Percentiles rank a stretch among this genome's conserved stretches.
These are phyloP conservation scores for Cardinalis cardinalis DNA, from an alignment of 2,113 vertebrate genomes.

Conservation along the genomic window DNA sequence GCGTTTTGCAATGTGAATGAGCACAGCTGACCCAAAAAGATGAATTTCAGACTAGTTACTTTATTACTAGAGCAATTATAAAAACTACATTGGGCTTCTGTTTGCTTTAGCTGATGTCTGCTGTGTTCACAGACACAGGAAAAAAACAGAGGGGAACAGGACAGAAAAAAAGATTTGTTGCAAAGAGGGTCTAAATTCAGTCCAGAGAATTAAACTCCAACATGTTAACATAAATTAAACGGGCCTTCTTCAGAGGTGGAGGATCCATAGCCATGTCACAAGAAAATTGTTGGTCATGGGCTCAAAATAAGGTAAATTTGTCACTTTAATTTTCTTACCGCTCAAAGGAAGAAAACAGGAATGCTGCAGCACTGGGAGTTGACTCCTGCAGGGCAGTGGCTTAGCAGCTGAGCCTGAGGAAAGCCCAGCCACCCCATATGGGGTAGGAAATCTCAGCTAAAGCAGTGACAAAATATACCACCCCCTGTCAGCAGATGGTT, in stretches of 20 bases:
- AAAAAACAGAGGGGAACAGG: not conserved
- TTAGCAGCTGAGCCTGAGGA: not conserved
- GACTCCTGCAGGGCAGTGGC: constrained; percentile 35
- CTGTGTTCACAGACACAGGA: not conserved
- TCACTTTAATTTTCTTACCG: constrained; percentile 54
- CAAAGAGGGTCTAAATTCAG: not conserved
- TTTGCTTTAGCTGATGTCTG: not conserved
- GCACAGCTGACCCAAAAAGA: not conserved
- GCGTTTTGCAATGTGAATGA: not conserved
- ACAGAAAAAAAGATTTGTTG: not conserved
- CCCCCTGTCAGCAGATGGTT: not conserved
- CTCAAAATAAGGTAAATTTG: not conserved
- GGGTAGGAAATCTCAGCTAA: constrained; percentile 25
- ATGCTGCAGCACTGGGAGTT: constrained; percentile 31
- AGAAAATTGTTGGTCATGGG: not conserved
- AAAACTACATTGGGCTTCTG: not conserved
- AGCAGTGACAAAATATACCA: not conserved
- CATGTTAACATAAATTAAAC: not conserved
- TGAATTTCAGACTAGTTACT: not conserved
- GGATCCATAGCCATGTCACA: not conserved
- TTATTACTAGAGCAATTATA: not conserved
- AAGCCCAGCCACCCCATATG: not conserved
- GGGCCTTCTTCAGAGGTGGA: not conserved
- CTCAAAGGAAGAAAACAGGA: constrained; percentile 56
- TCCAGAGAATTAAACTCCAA: not conserved